A percentile compares a stretch with the other conserved stretches of the same genome.
These are phyloP conservation scores for Oeneis ivallda DNA, from an alignment of 2,888 invertebrate genomes.

Conservation along the genomic window DNA sequence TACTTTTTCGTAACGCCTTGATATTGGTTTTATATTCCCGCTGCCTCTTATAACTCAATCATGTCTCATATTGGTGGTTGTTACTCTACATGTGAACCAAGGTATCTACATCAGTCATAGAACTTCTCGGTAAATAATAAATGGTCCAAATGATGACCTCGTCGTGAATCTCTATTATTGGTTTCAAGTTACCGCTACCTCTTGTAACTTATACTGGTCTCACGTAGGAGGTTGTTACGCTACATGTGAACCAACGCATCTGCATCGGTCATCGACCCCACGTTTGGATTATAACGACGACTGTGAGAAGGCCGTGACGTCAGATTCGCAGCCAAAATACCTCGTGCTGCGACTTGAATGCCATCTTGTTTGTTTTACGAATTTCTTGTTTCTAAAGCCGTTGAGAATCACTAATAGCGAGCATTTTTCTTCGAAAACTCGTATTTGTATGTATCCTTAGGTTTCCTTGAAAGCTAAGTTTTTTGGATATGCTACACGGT, in stretches of 20 bases:
- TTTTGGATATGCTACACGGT: not conserved
- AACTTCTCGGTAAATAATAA: too few species aligned
- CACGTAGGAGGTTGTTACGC: slow-evolving; percentile 77
- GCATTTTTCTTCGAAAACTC: slow-evolving; percentile 22
- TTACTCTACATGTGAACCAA: slow-evolving; percentile 75
- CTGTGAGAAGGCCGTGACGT: slow-evolving; percentile 72
- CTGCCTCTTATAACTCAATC: slow-evolving; percentile 44
- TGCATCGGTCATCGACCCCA: slow-evolving; percentile 69
- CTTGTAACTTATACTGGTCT: slow-evolving; percentile 43
- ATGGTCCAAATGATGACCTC: too few species aligned
- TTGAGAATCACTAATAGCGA: slow-evolving; percentile 33
- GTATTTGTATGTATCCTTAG: slow-evolving; percentile 6
- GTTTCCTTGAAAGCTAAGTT: slow-evolving; percentile 15
- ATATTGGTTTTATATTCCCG: slow-evolving; percentile 38
- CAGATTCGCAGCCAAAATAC: slow-evolving; percentile 62
- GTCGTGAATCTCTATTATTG: slow-evolving; percentile 31
- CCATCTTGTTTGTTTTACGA: slow-evolving; percentile 36
- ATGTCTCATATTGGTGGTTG: slow-evolving; percentile 71
- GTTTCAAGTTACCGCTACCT: slow-evolving; percentile 44
- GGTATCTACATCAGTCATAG: too few species aligned
- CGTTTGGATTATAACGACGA: slow-evolving; percentile 59
- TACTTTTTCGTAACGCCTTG: not conserved
- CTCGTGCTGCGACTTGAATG: slow-evolving; percentile 35
- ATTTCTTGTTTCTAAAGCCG: slow-evolving; percentile 28
- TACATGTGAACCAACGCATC: slow-evolving; percentile 79